Evolutionary conservation across 1,140 invertebrate genomes (phyloP).

Genomic region (Pachyrhynchus sulphureomaculatus): DNA sequence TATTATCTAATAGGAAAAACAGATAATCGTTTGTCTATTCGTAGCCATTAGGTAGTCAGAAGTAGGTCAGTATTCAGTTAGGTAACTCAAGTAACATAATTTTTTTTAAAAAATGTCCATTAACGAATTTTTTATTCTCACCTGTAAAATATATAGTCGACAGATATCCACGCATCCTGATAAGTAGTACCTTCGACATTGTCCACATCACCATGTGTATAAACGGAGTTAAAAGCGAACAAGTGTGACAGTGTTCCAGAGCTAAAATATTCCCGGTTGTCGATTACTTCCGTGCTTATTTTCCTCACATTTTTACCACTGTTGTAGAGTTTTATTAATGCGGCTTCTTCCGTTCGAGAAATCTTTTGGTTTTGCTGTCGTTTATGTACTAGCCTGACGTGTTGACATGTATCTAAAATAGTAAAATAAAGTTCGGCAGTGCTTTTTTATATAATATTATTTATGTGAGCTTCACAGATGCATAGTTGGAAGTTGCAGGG

Average conservation of each 20-base stretch:
- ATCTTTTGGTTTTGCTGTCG: slow-evolving; percentile 41
- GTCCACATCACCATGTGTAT: slow-evolving; percentile 51
- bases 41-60: too few species aligned
- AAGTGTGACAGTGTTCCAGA: slow-evolving; percentile 57
- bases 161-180: slow-evolving; percentile 75
- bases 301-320: slow-evolving; percentile 29
- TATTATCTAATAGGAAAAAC: too few species aligned
- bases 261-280: slow-evolving; percentile 46
- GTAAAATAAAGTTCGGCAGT: slow-evolving; percentile 1
- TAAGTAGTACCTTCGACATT: slow-evolving; percentile 66
- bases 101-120: too few species aligned
- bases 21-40: too few species aligned
- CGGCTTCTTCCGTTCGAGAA: slow-evolving; percentile 17
- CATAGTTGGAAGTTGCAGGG: too few species aligned
- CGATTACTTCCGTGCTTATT: slow-evolving; percentile 3
- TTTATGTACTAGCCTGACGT: slow-evolving; percentile 55
- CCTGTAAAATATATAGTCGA: slow-evolving; percentile 81
- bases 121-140: too few species aligned
- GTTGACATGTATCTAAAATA: slow-evolving; percentile 65
- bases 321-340: slow-evolving; percentile 39
- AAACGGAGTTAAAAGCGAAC: slow-evolving; percentile 60
- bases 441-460: neutral
- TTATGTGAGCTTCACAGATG: too few species aligned
- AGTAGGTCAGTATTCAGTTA: too few species aligned
- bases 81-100: too few species aligned